These are phyloP conservation scores for Epistrophella euchroma DNA, from an alignment of 2,888 invertebrate species.

Conservation along the genomic window DNA sequence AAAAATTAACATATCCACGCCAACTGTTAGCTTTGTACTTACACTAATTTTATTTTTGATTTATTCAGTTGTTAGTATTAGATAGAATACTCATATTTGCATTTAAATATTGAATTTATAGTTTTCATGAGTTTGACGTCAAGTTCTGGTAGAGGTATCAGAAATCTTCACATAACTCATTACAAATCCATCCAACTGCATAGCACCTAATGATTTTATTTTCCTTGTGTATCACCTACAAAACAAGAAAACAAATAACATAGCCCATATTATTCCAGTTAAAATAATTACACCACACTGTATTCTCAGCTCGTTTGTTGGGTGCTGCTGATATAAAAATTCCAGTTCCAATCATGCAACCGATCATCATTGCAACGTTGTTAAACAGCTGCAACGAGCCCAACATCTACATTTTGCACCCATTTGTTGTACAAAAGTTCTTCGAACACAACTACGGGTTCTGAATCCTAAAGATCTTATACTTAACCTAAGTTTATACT, in stretches of 20 bases:
- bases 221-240: background rate
- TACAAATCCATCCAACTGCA: too few relatives aligned
- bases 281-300: slow-evolving; percentile 44
- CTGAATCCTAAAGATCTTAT: slow-evolving; percentile 27
- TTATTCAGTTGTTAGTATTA: too few relatives aligned
- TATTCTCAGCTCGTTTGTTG: slow-evolving; percentile 31
- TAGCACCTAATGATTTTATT: background rate
- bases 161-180: background rate
- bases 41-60: too few relatives aligned
- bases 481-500: background rate
- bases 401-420: slow-evolving; percentile 28
- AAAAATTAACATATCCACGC: too few relatives aligned
- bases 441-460: slow-evolving; percentile 53
- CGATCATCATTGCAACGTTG: slow-evolving; percentile 52
- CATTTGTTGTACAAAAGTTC: slow-evolving; percentile 54
- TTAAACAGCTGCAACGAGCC: slow-evolving; percentile 20
- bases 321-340: slow-evolving; percentile 42
- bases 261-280: slow-evolving; percentile 47
- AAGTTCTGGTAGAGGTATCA: background rate
- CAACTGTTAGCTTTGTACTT: too few relatives aligned
- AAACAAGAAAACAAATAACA: slow-evolving; percentile 35
- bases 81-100: too few relatives aligned
- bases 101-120: too few relatives aligned
- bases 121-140: too few relatives aligned
- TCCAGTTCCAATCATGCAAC: slow-evolving; percentile 58